These are phyloP conservation scores for Polymixis lichenea DNA, from an alignment of 2,888 invertebrate species.

Conservation along the genomic window DNA sequence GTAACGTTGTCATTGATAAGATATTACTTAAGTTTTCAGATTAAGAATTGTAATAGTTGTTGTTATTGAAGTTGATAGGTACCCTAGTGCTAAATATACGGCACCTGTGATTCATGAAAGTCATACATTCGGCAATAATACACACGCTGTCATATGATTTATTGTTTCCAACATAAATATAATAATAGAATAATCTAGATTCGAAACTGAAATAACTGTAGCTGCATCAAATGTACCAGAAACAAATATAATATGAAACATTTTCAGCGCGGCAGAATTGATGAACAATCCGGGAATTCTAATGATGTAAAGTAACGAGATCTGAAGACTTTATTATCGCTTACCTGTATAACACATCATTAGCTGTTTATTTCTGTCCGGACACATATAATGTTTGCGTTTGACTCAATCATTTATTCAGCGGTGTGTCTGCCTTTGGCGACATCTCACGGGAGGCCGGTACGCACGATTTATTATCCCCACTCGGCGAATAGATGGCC, in stretches of 20 bases:
- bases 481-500: constrained; percentile 81
- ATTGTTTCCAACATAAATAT: constrained; percentile 44
- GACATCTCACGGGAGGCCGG: constrained; percentile 89
- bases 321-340: constrained; percentile 88
- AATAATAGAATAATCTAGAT: constrained; percentile 55
- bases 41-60: constrained; percentile 7
- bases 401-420: constrained; percentile 89
- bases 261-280: constrained; percentile 68
- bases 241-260: constrained; percentile 59
- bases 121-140: constrained; percentile 47
- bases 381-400: constrained; percentile 85
- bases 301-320: constrained; percentile 83
- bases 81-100: constrained; percentile 20
- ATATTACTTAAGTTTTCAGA: constrained; percentile 15
- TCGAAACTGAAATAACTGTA: constrained; percentile 48
- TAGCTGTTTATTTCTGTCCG: constrained; percentile 87
- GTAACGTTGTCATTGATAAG: constrained; percentile 39
- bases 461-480: constrained; percentile 88
- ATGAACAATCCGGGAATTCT: constrained; percentile 79
- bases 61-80: constrained; percentile 27
- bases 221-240: constrained; percentile 49
- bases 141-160: constrained; percentile 38
- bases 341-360: constrained; percentile 89
- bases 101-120: constrained; percentile 42
- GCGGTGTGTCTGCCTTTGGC: constrained; percentile 80